Evolutionary conservation across 92 coral and sea anemone genomes (phyloP).

Genomic region (Porites evermanni): DNA sequence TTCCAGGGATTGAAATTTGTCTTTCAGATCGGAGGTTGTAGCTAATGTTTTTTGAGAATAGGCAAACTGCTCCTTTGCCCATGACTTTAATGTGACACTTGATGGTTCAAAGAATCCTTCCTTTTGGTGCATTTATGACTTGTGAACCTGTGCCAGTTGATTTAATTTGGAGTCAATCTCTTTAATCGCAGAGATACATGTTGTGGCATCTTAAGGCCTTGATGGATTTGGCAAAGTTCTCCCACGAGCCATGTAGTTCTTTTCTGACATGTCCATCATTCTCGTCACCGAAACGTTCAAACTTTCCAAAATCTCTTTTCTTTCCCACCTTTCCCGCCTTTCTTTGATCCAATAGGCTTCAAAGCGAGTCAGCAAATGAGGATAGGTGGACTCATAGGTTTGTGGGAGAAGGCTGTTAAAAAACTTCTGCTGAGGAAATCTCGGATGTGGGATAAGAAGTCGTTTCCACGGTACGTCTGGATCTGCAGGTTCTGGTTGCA

Average conservation of each 20-base stretch:
- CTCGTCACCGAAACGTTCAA: constrained; percentile 24
- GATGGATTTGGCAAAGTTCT: constrained; percentile 17
- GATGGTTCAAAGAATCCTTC: neutral
- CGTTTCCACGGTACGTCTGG: constrained; percentile 37
- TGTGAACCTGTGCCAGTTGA: neutral
- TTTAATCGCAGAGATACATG: constrained; percentile 30
- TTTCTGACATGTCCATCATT: constrained; percentile 25
- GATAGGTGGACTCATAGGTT: constrained; percentile 21
- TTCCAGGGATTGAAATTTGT: neutral
- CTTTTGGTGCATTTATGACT: neutral
- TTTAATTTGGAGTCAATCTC: neutral
- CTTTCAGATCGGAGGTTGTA: neutral
- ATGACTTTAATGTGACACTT: neutral
- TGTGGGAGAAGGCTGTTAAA: constrained; percentile 32
- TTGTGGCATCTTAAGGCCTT: constrained; percentile 17
- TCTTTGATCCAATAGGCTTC: constrained; percentile 42
- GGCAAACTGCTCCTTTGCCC: constrained; percentile 8
- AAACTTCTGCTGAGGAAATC: constrained; percentile 25
- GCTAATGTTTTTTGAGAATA: neutral
- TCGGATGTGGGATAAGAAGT: constrained; percentile 33
- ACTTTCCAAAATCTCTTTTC: constrained; percentile 19
- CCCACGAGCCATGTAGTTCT: constrained; percentile 18
- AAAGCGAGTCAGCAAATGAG: constrained; percentile 20
- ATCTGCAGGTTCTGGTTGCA: constrained; percentile 8
- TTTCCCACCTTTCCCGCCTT: constrained; percentile 23